Evolutionary conservation across 2,113 vertebrate species (phyloP).

Genomic region (Chamaetylas fuelleborni): DNA sequence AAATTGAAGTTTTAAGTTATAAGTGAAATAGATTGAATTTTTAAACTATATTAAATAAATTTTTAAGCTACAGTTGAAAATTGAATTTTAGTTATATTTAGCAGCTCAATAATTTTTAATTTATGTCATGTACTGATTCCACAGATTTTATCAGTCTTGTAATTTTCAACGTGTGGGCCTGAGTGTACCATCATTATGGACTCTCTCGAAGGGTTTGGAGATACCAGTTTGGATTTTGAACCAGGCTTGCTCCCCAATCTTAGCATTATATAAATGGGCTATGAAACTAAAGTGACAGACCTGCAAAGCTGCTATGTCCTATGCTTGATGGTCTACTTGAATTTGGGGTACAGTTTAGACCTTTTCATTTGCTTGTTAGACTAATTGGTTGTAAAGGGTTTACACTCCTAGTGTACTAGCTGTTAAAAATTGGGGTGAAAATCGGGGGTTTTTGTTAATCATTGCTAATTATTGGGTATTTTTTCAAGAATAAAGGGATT

Average conservation of each 20-base stretch:
- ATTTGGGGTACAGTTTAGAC: not conserved
- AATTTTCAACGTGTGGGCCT: not conserved
- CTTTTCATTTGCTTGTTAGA: not conserved
- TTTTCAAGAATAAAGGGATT: not conserved
- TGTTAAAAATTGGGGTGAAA: not conserved
- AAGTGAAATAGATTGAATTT: not conserved
- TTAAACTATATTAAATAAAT: not conserved
- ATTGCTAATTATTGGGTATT: not conserved
- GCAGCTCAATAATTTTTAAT: not conserved
- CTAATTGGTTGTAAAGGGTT: not conserved
- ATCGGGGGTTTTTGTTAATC: not conserved
- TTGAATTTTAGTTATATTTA: not conserved
- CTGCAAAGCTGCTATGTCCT: not conserved
- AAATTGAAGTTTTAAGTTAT: not conserved
- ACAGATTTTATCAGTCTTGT: not conserved
- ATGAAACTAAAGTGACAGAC: not conserved
- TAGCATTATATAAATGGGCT: not conserved
- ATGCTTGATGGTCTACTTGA: not conserved
- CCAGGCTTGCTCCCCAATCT: not conserved
- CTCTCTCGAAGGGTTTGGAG: not conserved
- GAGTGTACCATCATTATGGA: not conserved
- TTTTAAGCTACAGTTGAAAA: not conserved
- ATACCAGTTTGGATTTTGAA: not conserved
- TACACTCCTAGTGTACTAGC: not conserved
- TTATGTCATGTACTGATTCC: not conserved